A percentile compares a stretch with the other conserved stretches of the same genome.
These are phyloP conservation scores for Lepidocyrtoides sp. DNA, from an alignment of 2,888 invertebrate species.

Conservation along the genomic window DNA sequence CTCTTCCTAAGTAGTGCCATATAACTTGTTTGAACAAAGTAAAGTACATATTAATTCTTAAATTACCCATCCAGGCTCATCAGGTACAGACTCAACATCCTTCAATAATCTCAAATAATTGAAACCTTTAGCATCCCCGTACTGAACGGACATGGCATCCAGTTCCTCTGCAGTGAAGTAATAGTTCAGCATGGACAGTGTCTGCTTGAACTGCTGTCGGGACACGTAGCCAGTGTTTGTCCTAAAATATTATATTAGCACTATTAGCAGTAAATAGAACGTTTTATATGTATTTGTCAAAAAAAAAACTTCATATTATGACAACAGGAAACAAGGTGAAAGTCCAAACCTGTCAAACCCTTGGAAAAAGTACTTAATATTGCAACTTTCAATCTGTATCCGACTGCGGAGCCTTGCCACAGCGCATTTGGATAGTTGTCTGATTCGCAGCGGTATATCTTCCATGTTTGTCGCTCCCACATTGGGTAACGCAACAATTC, in stretches of 20 bases:
- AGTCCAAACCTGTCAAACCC: conserved; percentile 85
- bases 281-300: background rate
- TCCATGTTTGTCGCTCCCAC: conserved; percentile 82
- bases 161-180: conserved; percentile 90
- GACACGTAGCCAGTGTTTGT: conserved; percentile 91
- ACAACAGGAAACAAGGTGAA: background rate
- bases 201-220: conserved; percentile 91
- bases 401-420: conserved; percentile 83
- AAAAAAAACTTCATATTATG: too few species aligned
- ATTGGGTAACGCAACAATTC: conserved; percentile 80
- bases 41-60: too few species aligned
- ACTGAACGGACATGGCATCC: conserved; percentile 90
- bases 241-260: conserved; percentile 86
- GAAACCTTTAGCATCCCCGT: conserved; percentile 92
- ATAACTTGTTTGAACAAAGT: too few species aligned
- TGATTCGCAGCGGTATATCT: conserved; percentile 81
- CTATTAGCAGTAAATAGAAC: background rate
- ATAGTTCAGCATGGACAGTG: conserved; percentile 90
- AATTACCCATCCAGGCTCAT: conserved; percentile 86
- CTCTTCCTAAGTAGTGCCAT: too few species aligned
- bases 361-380: conserved; percentile 85
- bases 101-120: conserved; percentile 91
- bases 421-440: conserved; percentile 84
- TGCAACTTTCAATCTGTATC: conserved; percentile 84
- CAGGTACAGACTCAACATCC: conserved; percentile 88